These are phyloP conservation scores for Salvelinus namaycush DNA, from an alignment of 2,113 vertebrate genomes.

Conservation along the genomic window DNA sequence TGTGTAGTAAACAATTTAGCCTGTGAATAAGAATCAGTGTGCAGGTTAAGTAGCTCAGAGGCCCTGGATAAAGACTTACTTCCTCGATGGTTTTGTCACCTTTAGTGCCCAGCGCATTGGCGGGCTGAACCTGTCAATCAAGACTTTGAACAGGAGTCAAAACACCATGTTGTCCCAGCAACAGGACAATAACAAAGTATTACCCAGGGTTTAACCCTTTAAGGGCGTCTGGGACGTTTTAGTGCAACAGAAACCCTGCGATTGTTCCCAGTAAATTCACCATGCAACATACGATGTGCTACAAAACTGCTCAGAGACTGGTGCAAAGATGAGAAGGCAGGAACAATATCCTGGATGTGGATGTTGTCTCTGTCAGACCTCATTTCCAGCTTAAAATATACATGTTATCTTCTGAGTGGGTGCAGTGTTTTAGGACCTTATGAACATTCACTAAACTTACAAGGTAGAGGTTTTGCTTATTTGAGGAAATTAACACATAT, in stretches of 20 bases:
- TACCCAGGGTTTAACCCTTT: conserved; percentile 79
- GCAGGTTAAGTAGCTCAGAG: conserved; percentile 86
- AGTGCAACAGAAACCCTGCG: neutral
- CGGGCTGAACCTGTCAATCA: conserved; percentile 89
- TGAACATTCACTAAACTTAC: too few species aligned
- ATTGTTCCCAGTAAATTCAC: conserved; percentile 6
- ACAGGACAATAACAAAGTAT: conserved; percentile 82
- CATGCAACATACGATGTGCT: conserved; percentile 4
- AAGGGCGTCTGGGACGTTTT: conserved; percentile 75
- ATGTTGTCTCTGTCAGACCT: neutral
- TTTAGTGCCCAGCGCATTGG: conserved; percentile 85
- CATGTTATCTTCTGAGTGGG: too few species aligned
- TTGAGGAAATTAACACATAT: neutral
- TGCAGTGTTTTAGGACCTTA: too few species aligned
- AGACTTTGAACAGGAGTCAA: conserved; percentile 76
- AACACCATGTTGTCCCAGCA: conserved; percentile 85
- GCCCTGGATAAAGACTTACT: conserved; percentile 83
- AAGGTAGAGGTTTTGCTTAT: neutral
- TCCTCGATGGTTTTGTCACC: conserved; percentile 86
- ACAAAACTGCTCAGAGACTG: conserved; percentile 15
- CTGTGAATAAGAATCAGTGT: conserved; percentile 65
- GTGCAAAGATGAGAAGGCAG: neutral
- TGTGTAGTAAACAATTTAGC: neutral
- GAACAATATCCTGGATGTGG: neutral
- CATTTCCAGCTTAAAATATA: neutral